These are phyloP conservation scores for Meteorus colon DNA, from an alignment of 2,888 invertebrate genomes.

Conservation along the genomic window DNA sequence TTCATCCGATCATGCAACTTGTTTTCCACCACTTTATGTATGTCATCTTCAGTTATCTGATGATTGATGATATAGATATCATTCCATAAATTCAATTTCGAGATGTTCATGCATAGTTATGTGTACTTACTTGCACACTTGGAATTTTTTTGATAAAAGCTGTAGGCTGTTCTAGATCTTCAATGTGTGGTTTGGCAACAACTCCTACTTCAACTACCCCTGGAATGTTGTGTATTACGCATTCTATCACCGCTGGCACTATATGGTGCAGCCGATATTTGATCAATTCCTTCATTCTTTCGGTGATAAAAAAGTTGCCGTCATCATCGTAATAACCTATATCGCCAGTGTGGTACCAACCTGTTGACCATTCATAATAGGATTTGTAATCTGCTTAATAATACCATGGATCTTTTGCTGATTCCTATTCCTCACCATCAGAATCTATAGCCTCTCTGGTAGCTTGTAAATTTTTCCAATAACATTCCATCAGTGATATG, in stretches of 20 bases:
- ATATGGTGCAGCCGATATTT: conserved; percentile 66
- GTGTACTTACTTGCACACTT: conserved; percentile 52
- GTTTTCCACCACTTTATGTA: conserved; percentile 56
- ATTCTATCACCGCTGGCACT: conserved; percentile 64
- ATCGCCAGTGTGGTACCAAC: conserved; percentile 69
- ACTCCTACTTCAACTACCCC: conserved; percentile 65
- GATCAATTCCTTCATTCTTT: conserved; percentile 66
- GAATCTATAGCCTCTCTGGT: conserved; percentile 49
- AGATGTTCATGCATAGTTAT: not conserved
- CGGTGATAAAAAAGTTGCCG: conserved; percentile 62
- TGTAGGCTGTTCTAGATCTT: conserved; percentile 62
- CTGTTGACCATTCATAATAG: conserved; percentile 46
- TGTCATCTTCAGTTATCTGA: conserved; percentile 63
- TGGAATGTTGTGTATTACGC: conserved; percentile 57
- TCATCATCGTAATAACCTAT: conserved; percentile 62
- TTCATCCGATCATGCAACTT: conserved; percentile 56
- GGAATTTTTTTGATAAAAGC: conserved; percentile 60
- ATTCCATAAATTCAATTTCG: not conserved
- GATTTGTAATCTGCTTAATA: not conserved
- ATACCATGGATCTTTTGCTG: not conserved
- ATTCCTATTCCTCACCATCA: conserved; percentile 44
- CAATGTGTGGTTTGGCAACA: conserved; percentile 58
- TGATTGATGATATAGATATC: not conserved
- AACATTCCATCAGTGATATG: conserved; percentile 45
- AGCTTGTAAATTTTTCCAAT: conserved; percentile 49